Percentiles rank a stretch among this genome's conserved stretches.
Evolutionary conservation across 2,888 invertebrate species (phyloP).

Genomic region (Eulithis prunata): DNA sequence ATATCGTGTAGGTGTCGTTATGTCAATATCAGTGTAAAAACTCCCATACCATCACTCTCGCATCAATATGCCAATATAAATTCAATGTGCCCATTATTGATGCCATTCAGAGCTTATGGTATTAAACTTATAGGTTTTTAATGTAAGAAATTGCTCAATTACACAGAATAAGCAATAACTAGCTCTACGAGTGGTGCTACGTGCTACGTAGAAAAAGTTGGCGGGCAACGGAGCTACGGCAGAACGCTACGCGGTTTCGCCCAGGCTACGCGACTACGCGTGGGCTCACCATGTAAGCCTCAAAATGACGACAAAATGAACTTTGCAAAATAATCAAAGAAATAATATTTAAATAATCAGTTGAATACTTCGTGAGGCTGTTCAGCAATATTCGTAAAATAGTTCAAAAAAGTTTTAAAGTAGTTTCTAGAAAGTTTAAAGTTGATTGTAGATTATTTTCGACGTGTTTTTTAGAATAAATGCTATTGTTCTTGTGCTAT

Average conservation of each 20-base stretch:
- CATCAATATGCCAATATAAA: no score
- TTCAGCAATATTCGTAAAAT: constrained; percentile 47
- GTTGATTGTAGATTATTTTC: constrained; percentile 45
- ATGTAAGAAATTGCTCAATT: constrained; percentile 4
- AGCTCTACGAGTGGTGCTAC: constrained; percentile 13
- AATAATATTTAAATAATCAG: constrained; percentile 30
- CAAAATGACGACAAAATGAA: constrained; percentile 47
- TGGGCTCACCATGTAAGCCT: constrained; percentile 50
- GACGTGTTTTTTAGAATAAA: constrained; percentile 41
- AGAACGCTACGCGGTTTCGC: constrained; percentile 67
- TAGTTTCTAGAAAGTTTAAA: constrained; percentile 50
- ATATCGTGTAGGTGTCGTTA: no score
- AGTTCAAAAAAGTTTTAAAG: constrained; percentile 50
- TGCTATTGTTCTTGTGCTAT: constrained; percentile 50
- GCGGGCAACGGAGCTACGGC: constrained; percentile 58
- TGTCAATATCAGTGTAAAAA: no score
- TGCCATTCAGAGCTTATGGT: no score
- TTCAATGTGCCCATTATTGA: no score
- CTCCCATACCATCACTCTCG: no score
- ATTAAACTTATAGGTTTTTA: no score
- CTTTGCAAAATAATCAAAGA: constrained; percentile 40
- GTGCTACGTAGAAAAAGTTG: constrained; percentile 49
- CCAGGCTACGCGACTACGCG: constrained; percentile 31
- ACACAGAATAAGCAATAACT: constrained; percentile 12
- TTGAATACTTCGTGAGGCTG: constrained; percentile 47